Percentiles rank a stretch among this genome's conserved stretches.
Conservation (phyloP, 1,140 invertebrate species). For the Cherax destructor region DNA sequence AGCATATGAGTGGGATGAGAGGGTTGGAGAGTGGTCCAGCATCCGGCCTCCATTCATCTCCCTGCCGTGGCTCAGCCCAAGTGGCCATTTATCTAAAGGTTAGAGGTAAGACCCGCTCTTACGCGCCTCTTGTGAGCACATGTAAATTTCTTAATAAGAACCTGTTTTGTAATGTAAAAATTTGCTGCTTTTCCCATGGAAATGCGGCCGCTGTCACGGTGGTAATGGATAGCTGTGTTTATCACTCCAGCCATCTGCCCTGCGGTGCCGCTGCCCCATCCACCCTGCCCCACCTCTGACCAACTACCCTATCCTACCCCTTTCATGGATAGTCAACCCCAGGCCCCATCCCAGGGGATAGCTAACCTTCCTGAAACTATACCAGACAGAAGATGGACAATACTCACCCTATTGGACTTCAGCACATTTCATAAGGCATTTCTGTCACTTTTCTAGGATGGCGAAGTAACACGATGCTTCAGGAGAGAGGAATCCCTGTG, state of each 20-base stretch:
- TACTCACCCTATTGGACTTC: too few species aligned
- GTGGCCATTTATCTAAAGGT: constrained; percentile 42
- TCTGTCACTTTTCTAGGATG: too few species aligned
- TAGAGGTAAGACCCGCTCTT: constrained; percentile 33
- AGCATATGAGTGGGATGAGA: background rate
- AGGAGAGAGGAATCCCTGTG: too few species aligned
- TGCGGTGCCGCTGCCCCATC: background rate
- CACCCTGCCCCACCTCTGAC: background rate
- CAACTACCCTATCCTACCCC: background rate
- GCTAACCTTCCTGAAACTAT: too few species aligned
- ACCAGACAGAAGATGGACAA: too few species aligned
- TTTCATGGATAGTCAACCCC: too few species aligned
- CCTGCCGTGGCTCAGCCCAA: background rate
- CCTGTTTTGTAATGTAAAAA: constrained; percentile 67
- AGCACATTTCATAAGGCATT: too few species aligned
- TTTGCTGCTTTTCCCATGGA: constrained; percentile 65
- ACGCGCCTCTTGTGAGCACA: constrained; percentile 48
- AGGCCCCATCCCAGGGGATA: too few species aligned
- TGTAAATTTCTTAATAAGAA: constrained; percentile 68
- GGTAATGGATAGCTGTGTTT: constrained; percentile 60
- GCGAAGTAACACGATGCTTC: too few species aligned
- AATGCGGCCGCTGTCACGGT: constrained; percentile 62
- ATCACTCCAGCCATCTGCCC: constrained; percentile 53
- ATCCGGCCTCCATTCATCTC: constrained; percentile 14
- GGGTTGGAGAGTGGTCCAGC: background rate